Base-by-base conservation (phyloP, 2,113 vertebrate species). In the Tachysurus fulvidraco region DNA sequence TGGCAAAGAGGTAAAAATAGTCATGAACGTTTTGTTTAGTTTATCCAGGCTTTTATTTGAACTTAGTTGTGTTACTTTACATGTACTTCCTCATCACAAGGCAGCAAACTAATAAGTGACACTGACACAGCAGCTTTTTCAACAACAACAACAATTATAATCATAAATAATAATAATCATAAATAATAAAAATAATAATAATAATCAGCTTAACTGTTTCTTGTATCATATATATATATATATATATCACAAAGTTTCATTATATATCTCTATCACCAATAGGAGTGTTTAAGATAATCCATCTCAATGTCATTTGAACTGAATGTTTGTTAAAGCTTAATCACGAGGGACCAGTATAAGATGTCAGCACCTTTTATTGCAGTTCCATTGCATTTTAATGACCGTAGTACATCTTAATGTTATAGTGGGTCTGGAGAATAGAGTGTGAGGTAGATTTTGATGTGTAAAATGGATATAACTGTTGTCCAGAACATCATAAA, bases 1-100 rank as follows among this genome's bases (percentile, higher is more conserved):
- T 50, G 91, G 93, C 67, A 90, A 91, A 73, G 88, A 91, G 91
- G 94, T 93, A 89, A 91, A 91, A 83, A 30, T n/a, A 0, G 3
- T 41, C 2, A 23, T 52, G 17, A 55, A 55, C 8, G 9, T n/a
- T 36, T 1, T 19, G 3, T 67, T 57, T 36, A 2, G 59, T 50
- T 71, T 7, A 23, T 25, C 21, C 7, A 59, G 44, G 17, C 0
- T 1, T 41, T 41, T 41, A 36, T 52, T 52, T 36, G 8, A 11
- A 1, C 6, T 59, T 55, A 17, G 54, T 2, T 13, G 17, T 81
- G 30, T 25, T 55, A 64, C 28, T 3, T 55, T 19, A n/a, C 17
- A 11, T 78, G 28, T 4, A 78, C 50, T 78, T 54, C 76, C 76
- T 78, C n/a, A 3, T 54, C n/a, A 36, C 7, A 57, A 30, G 76